A percentile compares a stretch with the other conserved stretches of the same genome.
phyloP scores from a whole-genome alignment of 1,140 invertebrate species.

The Monomorium pharaonis region DNA sequence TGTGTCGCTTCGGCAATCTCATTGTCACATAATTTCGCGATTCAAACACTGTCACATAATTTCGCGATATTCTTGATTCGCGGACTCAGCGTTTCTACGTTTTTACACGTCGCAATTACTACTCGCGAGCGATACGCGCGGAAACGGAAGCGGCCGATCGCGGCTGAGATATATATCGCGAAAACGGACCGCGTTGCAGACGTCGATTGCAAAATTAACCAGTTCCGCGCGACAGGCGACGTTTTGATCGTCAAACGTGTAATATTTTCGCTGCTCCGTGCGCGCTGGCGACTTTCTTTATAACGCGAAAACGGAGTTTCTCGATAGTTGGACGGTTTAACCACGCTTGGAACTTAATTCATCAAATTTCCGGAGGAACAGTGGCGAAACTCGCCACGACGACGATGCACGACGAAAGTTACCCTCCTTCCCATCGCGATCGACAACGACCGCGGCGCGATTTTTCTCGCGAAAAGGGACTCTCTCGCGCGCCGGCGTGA shows the following conservation, averaged over 20 bases:
- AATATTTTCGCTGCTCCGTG: slow-evolving; percentile 16
- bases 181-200: background rate
- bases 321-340: background rate
- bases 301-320: background rate
- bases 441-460: background rate
- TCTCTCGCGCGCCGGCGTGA: background rate
- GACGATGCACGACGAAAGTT: background rate
- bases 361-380: background rate
- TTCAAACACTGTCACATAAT: background rate
- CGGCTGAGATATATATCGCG: background rate
- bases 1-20: background rate
- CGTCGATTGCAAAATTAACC: slow-evolving; percentile 41
- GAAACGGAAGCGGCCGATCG: slow-evolving; percentile 45
- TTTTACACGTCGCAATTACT: background rate
- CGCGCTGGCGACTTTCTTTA: slow-evolving; percentile 17
- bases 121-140: background rate
- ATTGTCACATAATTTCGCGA: background rate
- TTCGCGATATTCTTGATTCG: background rate
- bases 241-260: background rate
- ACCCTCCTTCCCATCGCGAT: background rate
- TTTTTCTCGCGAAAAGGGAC: background rate
- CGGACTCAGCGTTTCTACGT: background rate
- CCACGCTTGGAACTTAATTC: background rate
- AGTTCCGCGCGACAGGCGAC: slow-evolving; percentile 1
- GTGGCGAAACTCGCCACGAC: background rate